These are phyloP conservation scores for Serinus canaria DNA, from an alignment of 2,113 vertebrate species.

Conservation along the genomic window DNA sequence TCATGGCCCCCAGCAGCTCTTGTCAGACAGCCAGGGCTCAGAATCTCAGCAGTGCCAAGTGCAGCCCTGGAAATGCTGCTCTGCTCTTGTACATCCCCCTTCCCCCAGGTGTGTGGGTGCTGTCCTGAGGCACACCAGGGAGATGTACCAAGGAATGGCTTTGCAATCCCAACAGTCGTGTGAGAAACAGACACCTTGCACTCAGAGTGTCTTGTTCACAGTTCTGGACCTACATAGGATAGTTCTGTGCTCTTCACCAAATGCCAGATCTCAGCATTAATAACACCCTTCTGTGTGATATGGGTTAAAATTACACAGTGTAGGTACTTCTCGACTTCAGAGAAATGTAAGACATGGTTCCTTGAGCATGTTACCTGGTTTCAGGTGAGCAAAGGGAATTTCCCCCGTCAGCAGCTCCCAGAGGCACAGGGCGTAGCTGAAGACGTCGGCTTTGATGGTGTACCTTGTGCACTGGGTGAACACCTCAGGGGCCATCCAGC, in stretches of 20 bases:
- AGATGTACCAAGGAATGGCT: not conserved
- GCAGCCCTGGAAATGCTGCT: not conserved
- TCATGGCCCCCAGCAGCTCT: not conserved
- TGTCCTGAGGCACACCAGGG: not conserved
- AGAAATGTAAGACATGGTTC: not conserved
- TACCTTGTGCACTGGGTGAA: slow-evolving; percentile 94
- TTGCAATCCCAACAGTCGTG: not conserved
- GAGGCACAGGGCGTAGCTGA: slow-evolving; percentile 93
- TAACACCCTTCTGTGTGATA: not conserved
- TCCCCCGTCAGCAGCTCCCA: slow-evolving; percentile 93
- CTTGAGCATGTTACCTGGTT: slow-evolving; percentile 80
- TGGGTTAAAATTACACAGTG: not conserved
- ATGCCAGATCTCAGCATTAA: no score
- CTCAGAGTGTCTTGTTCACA: not conserved
- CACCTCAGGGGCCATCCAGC: slow-evolving; percentile 96
- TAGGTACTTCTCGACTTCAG: not conserved
- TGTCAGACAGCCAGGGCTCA: not conserved
- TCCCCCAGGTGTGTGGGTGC: not conserved
- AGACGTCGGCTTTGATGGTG: slow-evolving; percentile 92
- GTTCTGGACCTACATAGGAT: not conserved
- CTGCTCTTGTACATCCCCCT: not conserved
- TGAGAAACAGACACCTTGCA: not conserved
- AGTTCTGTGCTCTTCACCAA: not conserved
- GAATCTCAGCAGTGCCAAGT: not conserved
- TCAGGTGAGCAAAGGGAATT: slow-evolving; percentile 92